phyloP scores from a whole-genome alignment of 2,888 invertebrate genomes.

The Leucozona laternaria region DNA sequence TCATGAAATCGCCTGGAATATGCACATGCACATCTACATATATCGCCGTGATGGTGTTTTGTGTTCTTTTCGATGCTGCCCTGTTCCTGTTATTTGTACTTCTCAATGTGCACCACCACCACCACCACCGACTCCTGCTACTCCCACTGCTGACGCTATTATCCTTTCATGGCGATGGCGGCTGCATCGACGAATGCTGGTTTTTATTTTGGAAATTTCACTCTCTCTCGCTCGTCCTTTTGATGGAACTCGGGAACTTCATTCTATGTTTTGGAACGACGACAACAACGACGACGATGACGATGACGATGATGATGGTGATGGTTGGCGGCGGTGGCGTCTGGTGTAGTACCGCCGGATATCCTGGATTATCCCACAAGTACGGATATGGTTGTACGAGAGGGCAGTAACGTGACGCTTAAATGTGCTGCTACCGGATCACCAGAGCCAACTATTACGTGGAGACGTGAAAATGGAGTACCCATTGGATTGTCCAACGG shows the following conservation, averaged over 20 bases:
- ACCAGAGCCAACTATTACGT: constrained; percentile 93
- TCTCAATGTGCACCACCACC: constrained; percentile 6
- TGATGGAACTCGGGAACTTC: constrained; percentile 62
- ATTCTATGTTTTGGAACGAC: constrained; percentile 53
- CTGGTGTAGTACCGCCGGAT: constrained; percentile 90
- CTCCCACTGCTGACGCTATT: constrained; percentile 61
- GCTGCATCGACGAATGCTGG: constrained; percentile 72
- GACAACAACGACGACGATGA: too few species aligned
- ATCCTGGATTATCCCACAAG: constrained; percentile 93
- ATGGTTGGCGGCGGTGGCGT: constrained; percentile 72
- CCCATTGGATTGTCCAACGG: constrained; percentile 89
- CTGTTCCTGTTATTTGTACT: constrained; percentile 47
- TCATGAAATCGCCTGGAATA: constrained; percentile 64
- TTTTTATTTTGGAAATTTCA: constrained; percentile 66
- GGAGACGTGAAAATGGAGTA: constrained; percentile 93
- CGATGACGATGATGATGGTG: constrained; percentile 42
- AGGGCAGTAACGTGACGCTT: constrained; percentile 94
- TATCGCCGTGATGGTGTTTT: constrained; percentile 24
- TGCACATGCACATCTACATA: constrained; percentile 45
- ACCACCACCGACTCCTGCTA: constrained; percentile 33
- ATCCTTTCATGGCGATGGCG: constrained; percentile 73
- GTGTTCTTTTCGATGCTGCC: constrained; percentile 41
- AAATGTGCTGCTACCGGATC: constrained; percentile 95
- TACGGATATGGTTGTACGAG: constrained; percentile 93
- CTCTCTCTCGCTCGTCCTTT: constrained; percentile 65